Conservation (phyloP, 2,888 invertebrate genomes). For the Embidobia sp. region DNA sequence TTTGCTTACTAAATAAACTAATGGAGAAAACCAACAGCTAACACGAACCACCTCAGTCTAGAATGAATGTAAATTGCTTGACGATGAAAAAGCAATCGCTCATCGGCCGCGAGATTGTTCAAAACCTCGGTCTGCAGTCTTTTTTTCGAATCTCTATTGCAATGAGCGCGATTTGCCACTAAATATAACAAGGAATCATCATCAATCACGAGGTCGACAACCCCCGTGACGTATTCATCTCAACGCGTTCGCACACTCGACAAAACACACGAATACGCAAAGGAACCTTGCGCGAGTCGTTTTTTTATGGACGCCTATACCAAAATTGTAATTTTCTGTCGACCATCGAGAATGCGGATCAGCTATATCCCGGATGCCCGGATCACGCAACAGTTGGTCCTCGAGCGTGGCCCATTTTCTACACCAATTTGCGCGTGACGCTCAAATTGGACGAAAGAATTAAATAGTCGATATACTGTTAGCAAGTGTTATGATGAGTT, state of each 20-base stretch:
- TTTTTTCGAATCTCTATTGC: too few relatives aligned
- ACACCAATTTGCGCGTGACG: conserved; percentile 41
- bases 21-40: too few relatives aligned
- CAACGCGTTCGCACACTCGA: conserved; percentile 24
- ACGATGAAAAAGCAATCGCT: too few relatives aligned
- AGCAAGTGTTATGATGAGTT: conserved; percentile 8
- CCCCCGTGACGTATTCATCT: conserved; percentile 30
- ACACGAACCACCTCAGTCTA: too few relatives aligned
- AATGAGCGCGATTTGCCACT: conserved; percentile 50
- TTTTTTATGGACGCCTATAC: conserved; percentile 10
- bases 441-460: conserved; percentile 26
- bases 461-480: conserved; percentile 2
- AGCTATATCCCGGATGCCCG: conserved; percentile 35
- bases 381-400: conserved; percentile 47
- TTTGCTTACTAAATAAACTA: too few relatives aligned
- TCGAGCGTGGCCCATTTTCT: conserved; percentile 45
- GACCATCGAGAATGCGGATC: conserved; percentile 14
- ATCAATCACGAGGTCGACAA: conserved; percentile 65
- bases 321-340: conserved; percentile 23
- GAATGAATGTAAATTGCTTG: too few relatives aligned
- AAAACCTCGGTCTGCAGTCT: too few relatives aligned
- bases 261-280: conserved; percentile 38
- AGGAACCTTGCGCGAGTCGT: conserved; percentile 18
- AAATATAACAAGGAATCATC: conserved; percentile 59
- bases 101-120: too few relatives aligned